These are phyloP conservation scores for Euphonia xanthogaster DNA, from an alignment of 2,797 vertebrate species.

Conservation along the genomic window DNA sequence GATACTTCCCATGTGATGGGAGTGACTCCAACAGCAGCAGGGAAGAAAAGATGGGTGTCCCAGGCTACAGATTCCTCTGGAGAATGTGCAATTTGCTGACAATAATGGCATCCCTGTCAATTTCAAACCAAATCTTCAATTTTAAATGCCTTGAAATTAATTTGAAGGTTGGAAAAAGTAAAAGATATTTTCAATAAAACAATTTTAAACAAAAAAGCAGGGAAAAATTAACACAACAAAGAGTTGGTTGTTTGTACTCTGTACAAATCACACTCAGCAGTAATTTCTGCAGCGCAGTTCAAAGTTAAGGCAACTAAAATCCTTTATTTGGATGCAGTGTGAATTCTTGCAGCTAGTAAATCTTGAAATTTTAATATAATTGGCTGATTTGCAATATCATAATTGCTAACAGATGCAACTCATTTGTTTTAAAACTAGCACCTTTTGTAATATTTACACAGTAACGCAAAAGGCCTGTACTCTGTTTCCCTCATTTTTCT, in stretches of 20 bases:
- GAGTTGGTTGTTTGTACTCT: neutral
- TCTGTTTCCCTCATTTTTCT: neutral
- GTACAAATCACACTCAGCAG: neutral
- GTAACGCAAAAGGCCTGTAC: neutral
- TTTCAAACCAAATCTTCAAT: neutral
- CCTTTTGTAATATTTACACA: neutral
- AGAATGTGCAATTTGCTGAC: neutral
- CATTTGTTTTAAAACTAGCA: neutral
- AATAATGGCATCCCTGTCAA: neutral
- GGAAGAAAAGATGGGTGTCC: neutral
- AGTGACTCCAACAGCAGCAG: neutral
- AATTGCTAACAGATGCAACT: neutral
- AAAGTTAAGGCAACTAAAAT: neutral
- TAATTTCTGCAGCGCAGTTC: neutral
- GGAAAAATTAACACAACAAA: neutral
- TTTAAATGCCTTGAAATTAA: neutral
- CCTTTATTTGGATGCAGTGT: neutral
- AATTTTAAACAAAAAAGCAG: neutral
- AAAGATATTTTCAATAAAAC: neutral
- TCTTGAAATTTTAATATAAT: neutral
- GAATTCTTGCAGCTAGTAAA: neutral
- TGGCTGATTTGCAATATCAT: neutral
- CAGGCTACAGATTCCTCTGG: neutral
- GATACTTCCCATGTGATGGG: fast-evolving
- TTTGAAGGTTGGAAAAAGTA: neutral